Conservation (phyloP, 2,797 vertebrate genomes). For the Sebastes trivittatus region DNA sequence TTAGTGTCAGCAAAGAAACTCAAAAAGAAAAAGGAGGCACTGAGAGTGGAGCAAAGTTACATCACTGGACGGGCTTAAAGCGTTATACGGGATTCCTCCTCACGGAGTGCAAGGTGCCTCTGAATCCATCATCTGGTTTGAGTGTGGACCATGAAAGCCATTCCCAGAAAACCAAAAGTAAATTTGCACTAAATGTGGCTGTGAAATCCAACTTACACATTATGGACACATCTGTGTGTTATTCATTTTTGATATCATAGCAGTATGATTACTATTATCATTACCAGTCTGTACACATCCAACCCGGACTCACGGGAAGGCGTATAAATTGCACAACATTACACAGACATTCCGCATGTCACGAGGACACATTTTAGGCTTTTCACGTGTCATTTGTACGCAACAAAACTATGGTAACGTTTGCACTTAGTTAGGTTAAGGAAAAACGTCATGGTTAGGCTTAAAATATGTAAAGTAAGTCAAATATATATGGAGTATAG, state of each 20-base stretch:
- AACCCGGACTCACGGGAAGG: too few relatives aligned
- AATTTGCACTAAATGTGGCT: neutral
- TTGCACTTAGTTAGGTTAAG: too few relatives aligned
- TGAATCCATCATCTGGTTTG: neutral
- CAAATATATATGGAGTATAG: too few relatives aligned
- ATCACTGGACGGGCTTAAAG: constrained; percentile 13
- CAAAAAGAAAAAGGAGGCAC: neutral
- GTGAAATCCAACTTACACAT: neutral
- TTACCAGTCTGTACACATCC: neutral
- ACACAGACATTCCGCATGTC: too few relatives aligned
- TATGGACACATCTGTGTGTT: neutral
- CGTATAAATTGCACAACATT: too few relatives aligned
- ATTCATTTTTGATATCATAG: neutral
- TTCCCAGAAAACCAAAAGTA: neutral
- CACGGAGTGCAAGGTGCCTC: neutral
- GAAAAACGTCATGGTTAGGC: too few relatives aligned
- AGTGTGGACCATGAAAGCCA: neutral
- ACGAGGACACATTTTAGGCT: too few relatives aligned
- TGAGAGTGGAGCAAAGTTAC: constrained; percentile 6
- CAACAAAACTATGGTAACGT: too few relatives aligned
- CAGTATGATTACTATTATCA: neutral
- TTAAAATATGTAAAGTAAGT: too few relatives aligned
- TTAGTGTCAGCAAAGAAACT: constrained; percentile 24
- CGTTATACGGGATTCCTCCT: neutral
- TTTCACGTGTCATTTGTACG: too few relatives aligned